Conservation (phyloP, 1,140 invertebrate species). For the Rhagoletis pomonella region DNA sequence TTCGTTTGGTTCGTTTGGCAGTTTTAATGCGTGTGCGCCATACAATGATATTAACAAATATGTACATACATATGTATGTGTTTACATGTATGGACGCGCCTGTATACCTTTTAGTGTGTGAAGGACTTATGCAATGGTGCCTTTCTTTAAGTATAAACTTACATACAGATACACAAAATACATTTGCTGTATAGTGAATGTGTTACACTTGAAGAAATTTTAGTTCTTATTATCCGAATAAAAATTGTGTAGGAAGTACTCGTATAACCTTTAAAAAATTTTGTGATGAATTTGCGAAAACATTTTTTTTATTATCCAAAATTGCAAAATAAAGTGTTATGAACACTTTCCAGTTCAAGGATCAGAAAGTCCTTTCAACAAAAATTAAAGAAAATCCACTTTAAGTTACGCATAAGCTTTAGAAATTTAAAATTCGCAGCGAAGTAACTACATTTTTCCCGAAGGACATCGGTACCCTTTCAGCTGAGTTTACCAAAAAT, state of each 20-base stretch:
- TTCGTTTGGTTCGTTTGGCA: conserved; percentile 33
- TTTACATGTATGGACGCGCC: too few species aligned
- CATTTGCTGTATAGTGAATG: not conserved
- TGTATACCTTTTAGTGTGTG: too few species aligned
- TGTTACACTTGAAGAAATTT: conserved; percentile 46
- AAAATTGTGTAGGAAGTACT: not conserved
- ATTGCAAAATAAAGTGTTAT: not conserved
- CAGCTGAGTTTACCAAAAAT: not conserved
- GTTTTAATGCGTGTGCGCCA: conserved; percentile 25
- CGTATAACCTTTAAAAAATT: not conserved
- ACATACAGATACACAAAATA: not conserved
- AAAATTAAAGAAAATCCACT: not conserved
- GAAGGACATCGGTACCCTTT: not conserved
- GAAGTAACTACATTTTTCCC: not conserved
- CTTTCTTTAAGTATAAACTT: conserved; percentile 13
- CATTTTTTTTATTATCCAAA: not conserved
- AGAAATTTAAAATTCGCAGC: not conserved
- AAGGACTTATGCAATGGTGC: not conserved
- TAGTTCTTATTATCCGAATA: not conserved
- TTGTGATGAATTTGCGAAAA: not conserved
- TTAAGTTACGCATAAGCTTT: not conserved
- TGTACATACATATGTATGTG: not conserved
- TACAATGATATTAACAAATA: not conserved
- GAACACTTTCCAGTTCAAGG: not conserved
- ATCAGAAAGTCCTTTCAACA: not conserved